Percentiles rank a stretch among this genome's conserved stretches.
phyloP scores from a whole-genome alignment of 1,140 invertebrate genomes.

The Heterodera carotae region DNA sequence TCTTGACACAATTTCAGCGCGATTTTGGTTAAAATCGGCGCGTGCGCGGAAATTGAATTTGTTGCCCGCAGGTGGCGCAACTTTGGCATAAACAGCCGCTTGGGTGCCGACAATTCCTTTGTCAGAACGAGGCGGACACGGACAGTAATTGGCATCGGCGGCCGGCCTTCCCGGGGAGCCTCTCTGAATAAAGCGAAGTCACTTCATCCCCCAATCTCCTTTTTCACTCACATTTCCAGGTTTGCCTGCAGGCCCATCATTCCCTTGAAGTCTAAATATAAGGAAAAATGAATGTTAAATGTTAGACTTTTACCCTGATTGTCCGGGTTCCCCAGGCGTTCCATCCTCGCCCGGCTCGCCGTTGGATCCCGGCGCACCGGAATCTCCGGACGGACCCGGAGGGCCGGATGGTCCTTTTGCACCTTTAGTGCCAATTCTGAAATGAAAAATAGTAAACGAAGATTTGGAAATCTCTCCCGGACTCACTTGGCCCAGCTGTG shows the following conservation, averaged over 20 bases:
- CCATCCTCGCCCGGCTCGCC: constrained; percentile 15
- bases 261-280: constrained; percentile 6
- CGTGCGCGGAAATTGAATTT: background rate
- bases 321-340: background rate
- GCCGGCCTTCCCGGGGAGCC: constrained; percentile 10
- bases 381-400: constrained; percentile 10
- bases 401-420: constrained; percentile 13
- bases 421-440: constrained; percentile 12
- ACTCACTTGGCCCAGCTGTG: background rate
- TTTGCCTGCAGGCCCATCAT: background rate
- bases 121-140: constrained; percentile 16
- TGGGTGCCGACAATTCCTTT: background rate
- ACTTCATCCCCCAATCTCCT: background rate
- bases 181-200: background rate
- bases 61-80: background rate
- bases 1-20: background rate
- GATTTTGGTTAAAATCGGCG: background rate
- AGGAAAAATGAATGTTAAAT: too few species aligned
- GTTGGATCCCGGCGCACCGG: background rate
- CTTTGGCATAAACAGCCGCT: background rate
- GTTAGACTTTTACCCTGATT: background rate
- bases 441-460: background rate
- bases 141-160: constrained; percentile 11
- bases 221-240: constrained; percentile 13
- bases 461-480: background rate